Evolutionary conservation across 2,113 vertebrate genomes (phyloP).

Genomic region (Gambusia holbrooki): DNA sequence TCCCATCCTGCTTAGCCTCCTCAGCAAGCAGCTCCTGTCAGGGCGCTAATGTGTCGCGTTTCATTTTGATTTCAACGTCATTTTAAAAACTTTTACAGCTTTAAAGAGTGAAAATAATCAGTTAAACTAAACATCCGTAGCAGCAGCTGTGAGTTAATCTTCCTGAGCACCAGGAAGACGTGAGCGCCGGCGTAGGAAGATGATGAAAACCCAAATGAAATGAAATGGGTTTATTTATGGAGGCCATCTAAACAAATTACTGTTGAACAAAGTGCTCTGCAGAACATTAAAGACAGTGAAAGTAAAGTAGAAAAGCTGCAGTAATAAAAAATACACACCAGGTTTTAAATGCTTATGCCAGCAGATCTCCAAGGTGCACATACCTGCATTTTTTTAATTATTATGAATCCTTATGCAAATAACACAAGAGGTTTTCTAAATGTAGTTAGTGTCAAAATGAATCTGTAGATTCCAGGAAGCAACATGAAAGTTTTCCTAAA

Average conservation of each 20-base stretch:
- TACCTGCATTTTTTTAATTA: too few species aligned
- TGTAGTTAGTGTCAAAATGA: too few species aligned
- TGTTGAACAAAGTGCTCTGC: not conserved
- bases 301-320: not conserved
- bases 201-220: conserved; percentile 1
- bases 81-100: not conserved
- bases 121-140: not conserved
- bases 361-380: not conserved
- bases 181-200: not conserved
- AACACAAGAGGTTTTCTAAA: too few species aligned
- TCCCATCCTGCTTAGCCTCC: not conserved
- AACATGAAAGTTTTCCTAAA: too few species aligned
- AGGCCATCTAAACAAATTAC: not conserved
- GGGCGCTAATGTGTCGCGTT: not conserved
- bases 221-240: not conserved
- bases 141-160: not conserved
- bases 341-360: not conserved
- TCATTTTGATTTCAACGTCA: not conserved
- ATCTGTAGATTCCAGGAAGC: too few species aligned
- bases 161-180: not conserved
- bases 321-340: not conserved
- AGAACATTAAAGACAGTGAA: not conserved
- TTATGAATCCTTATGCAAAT: too few species aligned
- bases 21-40: not conserved
- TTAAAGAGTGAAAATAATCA: not conserved